phyloP scores from a whole-genome alignment of 1,140 invertebrate species.

The Vollenhovia emeryi region DNA sequence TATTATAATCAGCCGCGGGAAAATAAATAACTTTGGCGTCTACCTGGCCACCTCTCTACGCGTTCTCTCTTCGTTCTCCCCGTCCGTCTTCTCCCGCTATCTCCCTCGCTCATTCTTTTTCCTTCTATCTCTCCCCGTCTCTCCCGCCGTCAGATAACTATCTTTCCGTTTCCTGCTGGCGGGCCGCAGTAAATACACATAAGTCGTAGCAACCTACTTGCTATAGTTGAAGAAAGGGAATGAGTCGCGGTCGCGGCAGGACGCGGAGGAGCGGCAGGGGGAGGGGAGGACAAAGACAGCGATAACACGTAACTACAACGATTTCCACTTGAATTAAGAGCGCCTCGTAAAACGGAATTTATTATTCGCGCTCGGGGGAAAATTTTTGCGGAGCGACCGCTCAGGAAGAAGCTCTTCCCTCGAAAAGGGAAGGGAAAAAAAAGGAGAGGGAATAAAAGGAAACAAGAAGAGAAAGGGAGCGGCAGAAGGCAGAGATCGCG shows the following conservation, averaged over 20 bases:
- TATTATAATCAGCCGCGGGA: slow-evolving; percentile 79
- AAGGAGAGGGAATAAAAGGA: background rate
- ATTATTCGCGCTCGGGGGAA: slow-evolving; percentile 56
- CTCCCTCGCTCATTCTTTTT: background rate
- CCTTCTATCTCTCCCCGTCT: slow-evolving; percentile 41
- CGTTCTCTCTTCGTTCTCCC: background rate
- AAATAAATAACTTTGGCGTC: slow-evolving; percentile 79
- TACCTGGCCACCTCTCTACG: slow-evolving; percentile 45
- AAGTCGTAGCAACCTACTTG: slow-evolving; percentile 73
- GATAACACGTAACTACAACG: slow-evolving; percentile 61
- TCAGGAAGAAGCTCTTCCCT: slow-evolving; percentile 38
- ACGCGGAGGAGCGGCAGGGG: background rate
- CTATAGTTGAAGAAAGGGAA: slow-evolving; percentile 53
- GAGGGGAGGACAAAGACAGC: slow-evolving; percentile 44
- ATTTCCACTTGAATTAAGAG: slow-evolving; percentile 62
- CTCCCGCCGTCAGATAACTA: slow-evolving; percentile 75
- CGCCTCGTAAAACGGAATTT: slow-evolving; percentile 61
- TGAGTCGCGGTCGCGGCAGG: slow-evolving; percentile 39
- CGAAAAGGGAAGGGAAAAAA: slow-evolving; percentile 14
- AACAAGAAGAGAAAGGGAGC: slow-evolving; percentile 1
- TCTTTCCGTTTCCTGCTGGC: slow-evolving; percentile 81
- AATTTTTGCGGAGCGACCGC: slow-evolving; percentile 59
- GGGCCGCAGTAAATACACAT: slow-evolving; percentile 73
- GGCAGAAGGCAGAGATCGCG: slow-evolving; percentile 45
- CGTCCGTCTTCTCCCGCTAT: background rate